These are phyloP conservation scores for Ceratosolen fusciceps DNA, from an alignment of 1,140 invertebrate species.

Conservation along the genomic window DNA sequence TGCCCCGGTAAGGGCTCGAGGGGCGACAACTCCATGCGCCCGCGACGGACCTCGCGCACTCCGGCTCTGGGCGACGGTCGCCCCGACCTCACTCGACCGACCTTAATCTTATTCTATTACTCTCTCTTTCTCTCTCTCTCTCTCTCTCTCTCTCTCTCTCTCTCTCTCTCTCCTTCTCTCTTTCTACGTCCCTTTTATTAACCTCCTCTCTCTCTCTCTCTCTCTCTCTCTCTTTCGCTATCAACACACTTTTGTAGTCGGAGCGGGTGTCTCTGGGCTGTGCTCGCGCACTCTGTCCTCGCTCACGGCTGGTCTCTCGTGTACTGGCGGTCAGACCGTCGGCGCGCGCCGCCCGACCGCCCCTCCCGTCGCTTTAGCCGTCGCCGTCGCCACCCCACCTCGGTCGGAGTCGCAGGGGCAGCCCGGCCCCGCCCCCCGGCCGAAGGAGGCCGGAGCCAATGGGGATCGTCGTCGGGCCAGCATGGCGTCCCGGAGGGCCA, in stretches of 20 bases:
- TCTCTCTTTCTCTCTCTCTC: constrained; percentile 30
- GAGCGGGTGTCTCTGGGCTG: background rate
- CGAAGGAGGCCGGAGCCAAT: background rate
- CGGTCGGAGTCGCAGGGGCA: background rate
- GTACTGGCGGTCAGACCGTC: constrained; percentile 9
- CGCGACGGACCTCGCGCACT: constrained; percentile 30
- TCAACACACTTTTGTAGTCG: background rate
- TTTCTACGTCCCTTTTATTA: background rate
- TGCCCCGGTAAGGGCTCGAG: constrained; percentile 47
- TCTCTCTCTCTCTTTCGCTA: background rate
- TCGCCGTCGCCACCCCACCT: background rate
- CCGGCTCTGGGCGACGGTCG: background rate
- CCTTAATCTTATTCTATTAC: no score
- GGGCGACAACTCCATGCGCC: constrained; percentile 17
- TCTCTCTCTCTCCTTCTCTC: background rate
- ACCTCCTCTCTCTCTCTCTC: constrained; percentile 31
- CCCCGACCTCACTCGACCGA: no score
- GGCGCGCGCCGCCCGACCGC: background rate
- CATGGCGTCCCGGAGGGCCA: constrained; percentile 19
- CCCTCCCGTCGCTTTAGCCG: background rate
- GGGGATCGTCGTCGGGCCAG: background rate
- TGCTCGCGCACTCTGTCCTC: constrained; percentile 1
- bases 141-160: background rate
- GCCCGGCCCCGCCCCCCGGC: background rate
- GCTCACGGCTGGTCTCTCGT: constrained; percentile 31